Base-by-base conservation (phyloP, 2,888 invertebrate species). In the Tholera decimalis region DNA sequence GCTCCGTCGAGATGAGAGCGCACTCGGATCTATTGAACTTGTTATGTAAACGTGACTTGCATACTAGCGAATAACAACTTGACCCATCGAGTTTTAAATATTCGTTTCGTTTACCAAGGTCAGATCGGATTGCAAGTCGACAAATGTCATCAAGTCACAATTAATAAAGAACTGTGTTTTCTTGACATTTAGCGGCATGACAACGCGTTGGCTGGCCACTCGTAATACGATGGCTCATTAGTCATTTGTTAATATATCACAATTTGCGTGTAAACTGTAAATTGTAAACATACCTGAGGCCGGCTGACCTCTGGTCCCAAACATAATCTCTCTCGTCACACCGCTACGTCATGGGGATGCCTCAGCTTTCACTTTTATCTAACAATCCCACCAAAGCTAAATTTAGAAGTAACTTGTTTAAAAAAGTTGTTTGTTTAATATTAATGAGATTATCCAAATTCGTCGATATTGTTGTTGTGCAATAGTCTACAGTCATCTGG, bases 101-200 rank as follows among this genome's bases (percentile, higher is more conserved):
- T 77, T 69, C 53, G 73, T 54, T 77, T 69, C 53, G 73, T 54
- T 56, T 62, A 56, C n/a, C 69, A 59, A 79, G 78, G 78, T 61
- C 56, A 47, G 33, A 56, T 70, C 33, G 35, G 35, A 57, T 62
- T 47, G 50, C 51, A 57, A 11, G 15, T 2, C 28, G 33, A 43
- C 11, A 55, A 70, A 60, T 65, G 44, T 41, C 55, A 78, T 41
- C 47, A 71, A 37, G 22, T 26, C 8, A 13, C 18, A 8, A 8
- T 39, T 0, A 37, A 43, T 39, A 26, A 37, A 43, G 33, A 26
- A 30, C 15, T 39, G 35, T 26, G 9, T 37, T 41, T 30, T 39
- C 0, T 50, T 47, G 13, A 2, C 20, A 33, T 30, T 33, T 33
- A 8, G n/a, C 20, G 13, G 9, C 22, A 54, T 24, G 13, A 13